These are phyloP conservation scores for Stenchaetothrips biformis DNA, from an alignment of 2,888 invertebrate genomes.

Conservation along the genomic window DNA sequence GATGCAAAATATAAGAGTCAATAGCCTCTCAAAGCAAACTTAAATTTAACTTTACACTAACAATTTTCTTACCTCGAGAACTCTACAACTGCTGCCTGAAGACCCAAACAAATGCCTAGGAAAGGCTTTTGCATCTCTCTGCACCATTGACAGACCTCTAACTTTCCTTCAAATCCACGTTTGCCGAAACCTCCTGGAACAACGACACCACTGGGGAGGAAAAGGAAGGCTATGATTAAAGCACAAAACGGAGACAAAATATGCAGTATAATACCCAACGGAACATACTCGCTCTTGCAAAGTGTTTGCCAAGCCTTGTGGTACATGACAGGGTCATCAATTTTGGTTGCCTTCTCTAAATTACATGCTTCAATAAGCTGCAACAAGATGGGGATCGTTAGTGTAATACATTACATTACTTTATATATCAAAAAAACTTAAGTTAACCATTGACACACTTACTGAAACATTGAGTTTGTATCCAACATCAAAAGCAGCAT, in stretches of 20 bases:
- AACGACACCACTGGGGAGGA: constrained; percentile 68
- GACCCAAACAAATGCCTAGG: constrained; percentile 94
- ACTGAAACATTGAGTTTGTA: constrained; percentile 75
- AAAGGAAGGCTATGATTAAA: constrained; percentile 38
- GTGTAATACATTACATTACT: too few species aligned
- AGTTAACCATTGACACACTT: constrained; percentile 36
- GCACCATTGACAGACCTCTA: constrained; percentile 90
- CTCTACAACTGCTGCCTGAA: constrained; percentile 95
- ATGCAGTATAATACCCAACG: constrained; percentile 1
- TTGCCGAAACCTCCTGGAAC: constrained; percentile 98
- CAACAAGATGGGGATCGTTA: constrained; percentile 37
- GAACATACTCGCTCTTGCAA: constrained; percentile 76
- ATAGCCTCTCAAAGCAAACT: constrained; percentile 2
- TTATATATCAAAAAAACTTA: background rate
- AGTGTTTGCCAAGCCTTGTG: constrained; percentile 91
- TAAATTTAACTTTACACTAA: background rate
- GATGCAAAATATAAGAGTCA: background rate
- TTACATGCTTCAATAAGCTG: constrained; percentile 87
- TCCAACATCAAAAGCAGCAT: constrained; percentile 81
- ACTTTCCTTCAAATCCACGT: constrained; percentile 93
- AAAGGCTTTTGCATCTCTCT: constrained; percentile 84
- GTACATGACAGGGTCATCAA: constrained; percentile 73
- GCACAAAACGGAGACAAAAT: background rate
- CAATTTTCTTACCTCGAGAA: constrained; percentile 58
- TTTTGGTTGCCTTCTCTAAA: constrained; percentile 69